Base-by-base conservation (phyloP, 2,113 vertebrate species). In the Oenanthe oenanthe region DNA sequence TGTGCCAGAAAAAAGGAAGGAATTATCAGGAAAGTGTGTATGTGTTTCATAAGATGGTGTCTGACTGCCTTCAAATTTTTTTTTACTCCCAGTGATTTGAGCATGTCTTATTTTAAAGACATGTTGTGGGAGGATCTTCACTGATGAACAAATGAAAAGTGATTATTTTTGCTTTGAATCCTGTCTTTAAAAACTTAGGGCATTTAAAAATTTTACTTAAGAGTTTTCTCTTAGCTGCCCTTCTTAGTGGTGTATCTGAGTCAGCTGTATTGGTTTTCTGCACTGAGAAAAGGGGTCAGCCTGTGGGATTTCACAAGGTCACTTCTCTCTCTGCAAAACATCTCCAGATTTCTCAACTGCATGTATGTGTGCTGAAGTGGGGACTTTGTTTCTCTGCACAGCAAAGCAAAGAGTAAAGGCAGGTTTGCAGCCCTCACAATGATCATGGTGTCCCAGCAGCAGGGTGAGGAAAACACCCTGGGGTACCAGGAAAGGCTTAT, bases 311-410 rank as follows among this genome's bases (percentile, higher is more conserved):
- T 94, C 61, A 78, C 57, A 78, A 62, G 42, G 53, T 73, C 19
- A 8, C 15, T 45, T 71, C 29, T 42, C 2, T n/a, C 28, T 76
- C 77, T 75, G 26, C 70, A 62, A 58, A 74, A 62, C 43, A 29
- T 16, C n/a, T 40, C 48, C 29, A 25, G 3, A 56, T 71, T 85
- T 74, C 47, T 65, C 11, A 25, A 5, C 54, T 77, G 47, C 16
- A 1, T 0, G 0, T 34, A 8, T 1, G 0, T 25, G 25, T 43
- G 31, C 31, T 50, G 38, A 54, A 22, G 13, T 10, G 5, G 6
- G 21, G 31, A 50, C 43, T 88, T 76, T 22, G 38, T 45, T 68
- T 42, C 53, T 51, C 68, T 47, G 45, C 29, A 4, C 51, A 9
- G 12, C 28, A 12, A 7, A 1, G 20, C 11, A 4, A 53, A 58